phyloP scores from a whole-genome alignment of 2,113 vertebrate genomes.

The Galemys pyrenaicus region DNA sequence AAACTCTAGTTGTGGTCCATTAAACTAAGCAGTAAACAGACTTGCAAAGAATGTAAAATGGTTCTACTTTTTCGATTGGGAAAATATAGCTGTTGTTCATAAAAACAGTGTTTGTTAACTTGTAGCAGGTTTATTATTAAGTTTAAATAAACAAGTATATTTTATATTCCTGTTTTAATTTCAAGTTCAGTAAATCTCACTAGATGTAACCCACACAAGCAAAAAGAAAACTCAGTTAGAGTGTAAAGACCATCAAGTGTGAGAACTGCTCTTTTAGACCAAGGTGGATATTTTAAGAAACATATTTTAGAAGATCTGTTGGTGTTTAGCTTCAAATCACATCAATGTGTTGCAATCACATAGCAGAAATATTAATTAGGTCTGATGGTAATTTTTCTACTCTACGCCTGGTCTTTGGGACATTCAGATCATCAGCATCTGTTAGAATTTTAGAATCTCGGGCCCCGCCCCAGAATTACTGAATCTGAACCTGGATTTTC shows the following conservation, averaged over 20 bases:
- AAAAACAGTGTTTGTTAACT: neutral
- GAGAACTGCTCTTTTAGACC: neutral
- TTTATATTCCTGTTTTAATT: conserved; percentile 19
- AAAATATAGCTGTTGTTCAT: neutral
- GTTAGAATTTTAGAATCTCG: neutral
- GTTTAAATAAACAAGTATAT: neutral
- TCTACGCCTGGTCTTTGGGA: neutral
- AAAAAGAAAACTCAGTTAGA: neutral
- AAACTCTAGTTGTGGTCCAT: neutral
- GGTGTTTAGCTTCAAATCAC: neutral
- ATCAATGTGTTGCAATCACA: neutral
- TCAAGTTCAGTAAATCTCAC: neutral
- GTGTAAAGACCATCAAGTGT: neutral
- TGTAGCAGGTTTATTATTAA: neutral
- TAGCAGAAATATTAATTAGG: neutral
- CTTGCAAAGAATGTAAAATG: neutral
- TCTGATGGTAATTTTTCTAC: neutral
- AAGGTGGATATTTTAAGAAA: neutral
- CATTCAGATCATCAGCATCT: neutral
- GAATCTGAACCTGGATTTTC: neutral
- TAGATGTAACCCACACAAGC: neutral
- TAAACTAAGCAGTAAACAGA: neutral
- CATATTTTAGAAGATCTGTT: neutral
- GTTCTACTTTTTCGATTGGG: neutral
- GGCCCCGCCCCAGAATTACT: neutral